These are phyloP conservation scores for Rhinichthys osculus DNA, from an alignment of 2,797 vertebrate species.

Conservation along the genomic window DNA sequence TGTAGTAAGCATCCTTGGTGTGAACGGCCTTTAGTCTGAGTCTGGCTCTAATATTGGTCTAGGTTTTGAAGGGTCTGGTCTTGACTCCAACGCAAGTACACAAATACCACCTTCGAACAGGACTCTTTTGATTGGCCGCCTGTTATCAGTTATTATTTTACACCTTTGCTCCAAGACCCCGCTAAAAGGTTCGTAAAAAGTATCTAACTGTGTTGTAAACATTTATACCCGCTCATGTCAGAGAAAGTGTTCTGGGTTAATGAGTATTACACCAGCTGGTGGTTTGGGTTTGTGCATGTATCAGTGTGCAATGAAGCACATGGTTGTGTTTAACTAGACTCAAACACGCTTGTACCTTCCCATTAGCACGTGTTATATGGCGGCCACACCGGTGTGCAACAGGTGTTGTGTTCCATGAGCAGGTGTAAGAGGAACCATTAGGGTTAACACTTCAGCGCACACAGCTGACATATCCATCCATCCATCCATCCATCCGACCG, in stretches of 20 bases:
- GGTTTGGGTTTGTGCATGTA: constrained; percentile 37
- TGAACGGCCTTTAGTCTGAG: background rate
- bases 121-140: background rate
- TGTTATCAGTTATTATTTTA: constrained; percentile 31
- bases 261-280: constrained; percentile 38
- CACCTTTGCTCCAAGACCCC: constrained; percentile 18
- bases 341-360: constrained; percentile 39
- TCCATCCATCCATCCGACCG: background rate
- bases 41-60: background rate
- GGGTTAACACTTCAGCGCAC: constrained; percentile 73
- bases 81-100: background rate
- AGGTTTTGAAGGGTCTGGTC: background rate
- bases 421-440: constrained; percentile 70
- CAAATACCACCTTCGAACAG: background rate
- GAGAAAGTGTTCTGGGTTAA: constrained; percentile 24
- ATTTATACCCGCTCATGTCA: constrained; percentile 7
- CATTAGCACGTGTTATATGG: constrained; percentile 51
- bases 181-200: constrained; percentile 18
- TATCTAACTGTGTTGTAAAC: constrained; percentile 36
- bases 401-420: constrained; percentile 70
- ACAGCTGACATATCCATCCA: constrained; percentile 67
- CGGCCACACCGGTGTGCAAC: constrained; percentile 52
- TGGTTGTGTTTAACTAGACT: constrained; percentile 40
- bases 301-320: constrained; percentile 45
- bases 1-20: background rate